Evolutionary conservation across 2,797 vertebrate genomes (phyloP).

Genomic region (Labeo calbasu): DNA sequence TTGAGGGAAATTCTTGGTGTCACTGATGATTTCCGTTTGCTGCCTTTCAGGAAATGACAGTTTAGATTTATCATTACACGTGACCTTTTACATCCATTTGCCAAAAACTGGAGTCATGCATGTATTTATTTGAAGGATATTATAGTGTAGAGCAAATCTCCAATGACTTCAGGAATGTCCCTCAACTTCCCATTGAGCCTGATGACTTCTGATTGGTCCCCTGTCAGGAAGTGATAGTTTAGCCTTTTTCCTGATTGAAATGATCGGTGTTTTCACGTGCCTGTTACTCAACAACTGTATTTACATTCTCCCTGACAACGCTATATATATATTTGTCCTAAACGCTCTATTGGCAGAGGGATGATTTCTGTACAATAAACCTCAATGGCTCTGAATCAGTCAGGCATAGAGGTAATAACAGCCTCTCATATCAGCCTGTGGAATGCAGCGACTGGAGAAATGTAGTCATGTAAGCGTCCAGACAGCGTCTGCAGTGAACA

Average conservation of each 20-base stretch:
- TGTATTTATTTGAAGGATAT: slow-evolving; percentile 13
- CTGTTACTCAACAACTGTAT: background rate
- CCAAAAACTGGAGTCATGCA: background rate
- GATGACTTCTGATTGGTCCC: slow-evolving; percentile 69
- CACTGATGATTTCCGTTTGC: background rate
- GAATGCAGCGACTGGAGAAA: slow-evolving; percentile 27
- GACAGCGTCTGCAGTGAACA: slow-evolving; percentile 31
- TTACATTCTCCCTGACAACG: slow-evolving; percentile 12
- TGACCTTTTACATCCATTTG: background rate
- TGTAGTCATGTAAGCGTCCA: slow-evolving; percentile 37
- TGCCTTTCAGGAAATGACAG: slow-evolving; percentile 50
- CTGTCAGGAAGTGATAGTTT: slow-evolving; percentile 71
- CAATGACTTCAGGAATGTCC: background rate
- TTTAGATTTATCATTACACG: slow-evolving; percentile 41
- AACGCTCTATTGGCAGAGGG: background rate
- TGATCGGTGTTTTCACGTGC: slow-evolving; percentile 49
- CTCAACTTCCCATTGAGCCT: slow-evolving; percentile 64
- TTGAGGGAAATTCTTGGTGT: background rate
- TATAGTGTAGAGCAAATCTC: slow-evolving; percentile 5
- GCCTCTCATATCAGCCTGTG: slow-evolving; percentile 10
- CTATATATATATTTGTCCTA: background rate
- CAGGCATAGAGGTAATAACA: slow-evolving; percentile 45
- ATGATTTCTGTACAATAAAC: slow-evolving; percentile 39
- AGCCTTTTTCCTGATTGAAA: slow-evolving; percentile 54
- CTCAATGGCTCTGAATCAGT: slow-evolving; percentile 39